A percentile compares a stretch with the other conserved stretches of the same genome.
Conservation (phyloP, 2,888 invertebrate species). For the Ichneumoninae sp. region DNA sequence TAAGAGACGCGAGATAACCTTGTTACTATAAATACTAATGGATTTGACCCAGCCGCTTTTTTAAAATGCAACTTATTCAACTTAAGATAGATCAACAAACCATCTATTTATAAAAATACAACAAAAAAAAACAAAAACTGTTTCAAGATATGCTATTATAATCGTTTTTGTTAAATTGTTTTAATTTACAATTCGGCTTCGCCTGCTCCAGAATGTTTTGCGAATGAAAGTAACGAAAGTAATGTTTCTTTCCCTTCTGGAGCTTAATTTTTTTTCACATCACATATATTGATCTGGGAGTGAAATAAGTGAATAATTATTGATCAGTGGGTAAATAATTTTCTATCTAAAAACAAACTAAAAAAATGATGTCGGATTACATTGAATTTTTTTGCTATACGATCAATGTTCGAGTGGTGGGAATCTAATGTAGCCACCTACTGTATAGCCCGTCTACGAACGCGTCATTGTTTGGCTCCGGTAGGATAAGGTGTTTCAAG, state of each 20-base stretch:
- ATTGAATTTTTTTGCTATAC: not conserved
- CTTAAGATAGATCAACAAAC: not conserved
- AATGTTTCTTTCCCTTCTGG: not conserved
- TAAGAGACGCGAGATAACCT: not conserved
- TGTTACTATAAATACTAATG: not conserved
- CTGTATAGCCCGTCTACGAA: not conserved
- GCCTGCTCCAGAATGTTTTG: not conserved
- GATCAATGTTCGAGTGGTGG: not conserved
- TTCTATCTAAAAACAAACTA: not conserved
- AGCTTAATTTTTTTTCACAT: not conserved
- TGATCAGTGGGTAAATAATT: not conserved
- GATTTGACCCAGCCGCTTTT: not conserved
- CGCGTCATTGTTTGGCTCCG: not conserved
- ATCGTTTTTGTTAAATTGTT: no score
- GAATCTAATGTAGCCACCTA: not conserved
- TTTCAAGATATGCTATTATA: not conserved
- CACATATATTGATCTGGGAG: not conserved
- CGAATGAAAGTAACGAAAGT: not conserved
- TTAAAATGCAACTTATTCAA: not conserved
- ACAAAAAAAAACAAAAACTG: not conserved
- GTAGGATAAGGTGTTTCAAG: not conserved
- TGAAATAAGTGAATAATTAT: not conserved
- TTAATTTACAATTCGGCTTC: not conserved
- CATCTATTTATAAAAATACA: not conserved
- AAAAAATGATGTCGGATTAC: not conserved